Percentiles rank a stretch among this genome's conserved stretches.
Conservation (phyloP, 2,888 invertebrate species). For the Hymenopus coronatus region DNA sequence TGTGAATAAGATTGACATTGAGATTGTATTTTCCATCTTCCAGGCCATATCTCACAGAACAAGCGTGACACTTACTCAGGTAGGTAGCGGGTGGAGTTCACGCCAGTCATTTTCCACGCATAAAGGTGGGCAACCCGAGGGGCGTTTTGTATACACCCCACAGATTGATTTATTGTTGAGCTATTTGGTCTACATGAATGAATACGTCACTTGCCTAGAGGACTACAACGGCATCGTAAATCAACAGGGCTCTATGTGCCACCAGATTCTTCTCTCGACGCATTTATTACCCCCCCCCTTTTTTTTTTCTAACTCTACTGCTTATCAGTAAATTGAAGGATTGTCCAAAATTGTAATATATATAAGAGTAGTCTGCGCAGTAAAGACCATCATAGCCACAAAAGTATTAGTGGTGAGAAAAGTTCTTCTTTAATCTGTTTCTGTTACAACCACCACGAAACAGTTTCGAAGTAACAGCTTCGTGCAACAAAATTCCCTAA, state of each 20-base stretch:
- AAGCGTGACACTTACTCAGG: background rate
- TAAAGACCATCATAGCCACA: too few species aligned
- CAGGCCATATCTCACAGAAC: background rate
- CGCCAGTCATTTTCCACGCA: background rate
- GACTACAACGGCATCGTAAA: background rate
- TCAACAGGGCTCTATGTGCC: background rate
- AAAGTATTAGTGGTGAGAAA: too few species aligned
- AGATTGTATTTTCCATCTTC: background rate
- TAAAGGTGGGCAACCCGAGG: background rate
- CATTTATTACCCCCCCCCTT: background rate
- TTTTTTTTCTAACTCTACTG: background rate
- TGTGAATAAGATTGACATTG: background rate
- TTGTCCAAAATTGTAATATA: background rate
- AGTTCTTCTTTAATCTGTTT: too few species aligned
- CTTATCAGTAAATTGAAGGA: background rate
- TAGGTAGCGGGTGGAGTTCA: background rate
- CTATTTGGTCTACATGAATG: background rate
- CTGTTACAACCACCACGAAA: too few species aligned
- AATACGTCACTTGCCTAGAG: background rate
- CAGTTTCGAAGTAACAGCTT: too few species aligned
- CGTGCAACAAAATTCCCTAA: too few species aligned
- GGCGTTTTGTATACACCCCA: background rate
- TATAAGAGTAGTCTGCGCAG: too few species aligned
- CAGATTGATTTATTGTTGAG: background rate
- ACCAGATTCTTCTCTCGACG: background rate